phyloP scores from a whole-genome alignment of 2,113 vertebrate genomes.

The Phalacrocorax pelagicus region DNA sequence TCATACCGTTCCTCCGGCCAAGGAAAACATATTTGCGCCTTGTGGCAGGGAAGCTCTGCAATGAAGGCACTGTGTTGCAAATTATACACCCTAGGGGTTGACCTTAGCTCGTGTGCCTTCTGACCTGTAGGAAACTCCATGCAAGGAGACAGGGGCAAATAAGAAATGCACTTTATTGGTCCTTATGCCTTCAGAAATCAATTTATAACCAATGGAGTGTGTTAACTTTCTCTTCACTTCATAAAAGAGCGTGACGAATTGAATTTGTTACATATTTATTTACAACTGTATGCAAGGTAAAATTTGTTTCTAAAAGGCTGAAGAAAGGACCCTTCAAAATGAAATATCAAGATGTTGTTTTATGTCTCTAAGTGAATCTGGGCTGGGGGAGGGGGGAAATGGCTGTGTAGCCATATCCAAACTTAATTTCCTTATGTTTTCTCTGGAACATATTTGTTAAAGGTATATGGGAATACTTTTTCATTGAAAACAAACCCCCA shows the following conservation, averaged over 20 bases:
- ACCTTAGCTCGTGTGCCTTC: slow-evolving; percentile 59
- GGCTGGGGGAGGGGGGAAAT: neutral
- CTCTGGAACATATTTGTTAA: slow-evolving; percentile 32
- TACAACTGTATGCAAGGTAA: neutral
- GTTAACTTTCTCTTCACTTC: neutral
- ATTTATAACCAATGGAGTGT: slow-evolving; percentile 26
- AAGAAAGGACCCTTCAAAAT: slow-evolving; percentile 59
- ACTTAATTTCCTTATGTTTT: slow-evolving; percentile 24
- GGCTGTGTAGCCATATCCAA: neutral
- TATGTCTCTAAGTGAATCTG: slow-evolving; percentile 50
- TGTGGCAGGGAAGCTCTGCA: slow-evolving; percentile 69
- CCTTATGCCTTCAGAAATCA: slow-evolving; percentile 58
- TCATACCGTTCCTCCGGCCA: slow-evolving; percentile 70
- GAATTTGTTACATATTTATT: neutral
- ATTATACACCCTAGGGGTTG: slow-evolving; percentile 61
- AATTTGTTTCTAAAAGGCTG: slow-evolving; percentile 28
- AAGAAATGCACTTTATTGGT: slow-evolving; percentile 63
- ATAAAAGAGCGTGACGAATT: neutral
- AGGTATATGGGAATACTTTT: slow-evolving; percentile 51
- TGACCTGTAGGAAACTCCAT: slow-evolving; percentile 50
- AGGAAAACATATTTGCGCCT: slow-evolving; percentile 76
- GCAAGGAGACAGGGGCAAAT: slow-evolving; percentile 9
- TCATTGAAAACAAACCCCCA: neutral
- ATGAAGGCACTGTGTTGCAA: slow-evolving; percentile 70
- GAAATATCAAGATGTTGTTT: slow-evolving; percentile 50